Evolutionary conservation across 1,140 invertebrate species (phyloP).

Genomic region (Caenorhabditis elegans): WBcel235 BX284605.5:13415501-13416000

Average conservation of each 20-base stretch:
- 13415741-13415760: not conserved
- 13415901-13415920: not conserved
- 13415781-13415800: not conserved
- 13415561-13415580: constrained; percentile 5
- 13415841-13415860: not conserved
- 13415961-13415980: not conserved
- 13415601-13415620: constrained; percentile 14
- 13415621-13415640: constrained; percentile 5
- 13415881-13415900: not conserved
- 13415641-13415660: not conserved
- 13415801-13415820: not conserved
- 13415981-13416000: not conserved
- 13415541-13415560: constrained; percentile 11
- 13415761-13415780: not conserved
- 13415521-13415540: not conserved
- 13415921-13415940: constrained; percentile 6
- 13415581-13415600: constrained; percentile 19
- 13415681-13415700: constrained; percentile 4
- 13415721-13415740: not conserved
- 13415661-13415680: not conserved
- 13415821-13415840: not conserved
- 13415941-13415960: constrained; percentile 3
- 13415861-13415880: no score
- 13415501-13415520: not conserved
- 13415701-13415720: not conserved